These are phyloP conservation scores for Danaus plexippus DNA, from an alignment of 1,140 invertebrate species.

Conservation along the genomic window DNA sequence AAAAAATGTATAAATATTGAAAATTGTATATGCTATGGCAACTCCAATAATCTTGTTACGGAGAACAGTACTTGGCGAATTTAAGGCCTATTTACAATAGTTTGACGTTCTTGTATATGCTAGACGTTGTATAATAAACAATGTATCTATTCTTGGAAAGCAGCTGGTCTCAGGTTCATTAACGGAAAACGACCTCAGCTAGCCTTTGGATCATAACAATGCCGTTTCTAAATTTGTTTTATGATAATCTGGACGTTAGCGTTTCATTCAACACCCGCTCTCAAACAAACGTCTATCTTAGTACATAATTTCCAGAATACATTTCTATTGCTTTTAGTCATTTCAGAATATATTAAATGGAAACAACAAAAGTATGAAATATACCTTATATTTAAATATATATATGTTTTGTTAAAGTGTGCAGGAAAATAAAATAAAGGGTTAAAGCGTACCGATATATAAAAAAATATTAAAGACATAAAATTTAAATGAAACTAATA, in stretches of 20 bases:
- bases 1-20: neutral
- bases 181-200: conserved; percentile 34
- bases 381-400: no score
- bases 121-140: conserved; percentile 44
- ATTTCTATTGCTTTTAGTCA: no score
- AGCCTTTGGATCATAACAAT: conserved; percentile 25
- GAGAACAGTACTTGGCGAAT: conserved; percentile 42
- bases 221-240: conserved; percentile 17
- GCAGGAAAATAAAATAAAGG: no score
- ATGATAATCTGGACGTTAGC: conserved; percentile 8
- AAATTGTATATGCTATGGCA: conserved; percentile 7
- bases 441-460: no score
- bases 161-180: conserved; percentile 49
- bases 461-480: no score
- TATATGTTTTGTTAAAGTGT: no score
- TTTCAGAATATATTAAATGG: no score
- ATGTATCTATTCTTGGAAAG: conserved; percentile 44
- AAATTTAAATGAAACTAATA: no score
- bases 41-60: conserved; percentile 21
- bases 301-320: no score
- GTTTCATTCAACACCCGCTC: conserved; percentile 8
- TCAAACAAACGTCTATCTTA: no score
- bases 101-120: conserved; percentile 40
- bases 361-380: no score
- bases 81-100: conserved; percentile 39